Evolutionary conservation across 2,113 vertebrate genomes (phyloP).

Genomic region (Atractosteus spatula): DNA sequence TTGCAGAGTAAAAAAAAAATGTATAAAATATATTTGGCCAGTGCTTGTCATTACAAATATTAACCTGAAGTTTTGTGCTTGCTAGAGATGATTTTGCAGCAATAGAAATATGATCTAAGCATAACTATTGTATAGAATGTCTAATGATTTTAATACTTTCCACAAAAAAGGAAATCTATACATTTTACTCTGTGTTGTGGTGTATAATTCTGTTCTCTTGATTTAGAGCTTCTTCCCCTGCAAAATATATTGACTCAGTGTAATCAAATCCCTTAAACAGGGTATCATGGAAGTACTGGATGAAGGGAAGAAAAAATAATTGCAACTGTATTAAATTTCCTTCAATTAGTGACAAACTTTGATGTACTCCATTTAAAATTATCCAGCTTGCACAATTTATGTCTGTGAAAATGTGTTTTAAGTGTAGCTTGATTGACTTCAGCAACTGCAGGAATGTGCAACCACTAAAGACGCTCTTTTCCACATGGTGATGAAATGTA

Average conservation of each 20-base stretch:
- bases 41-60: too few relatives aligned
- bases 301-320: conserved; percentile 14
- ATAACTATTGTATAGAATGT: too few relatives aligned
- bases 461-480: conserved; percentile 30
- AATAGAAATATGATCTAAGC: too few relatives aligned
- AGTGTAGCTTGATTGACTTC: conserved; percentile 13
- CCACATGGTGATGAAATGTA: conserved; percentile 27
- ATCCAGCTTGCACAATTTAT: conserved; percentile 17
- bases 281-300: conserved; percentile 18
- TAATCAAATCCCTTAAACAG: conserved; percentile 36
- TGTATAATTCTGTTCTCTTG: conserved; percentile 37
- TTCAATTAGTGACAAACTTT: conserved; percentile 28
- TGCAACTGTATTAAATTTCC: conserved; percentile 30
- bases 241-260: conserved; percentile 17
- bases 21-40: too few relatives aligned
- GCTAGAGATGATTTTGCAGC: too few relatives aligned
- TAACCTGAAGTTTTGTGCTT: too few relatives aligned
- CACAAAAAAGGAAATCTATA: conserved; percentile 38
- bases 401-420: conserved; percentile 14
- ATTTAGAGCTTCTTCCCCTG: conserved; percentile 37
- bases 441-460: conserved; percentile 22
- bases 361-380: conserved; percentile 28
- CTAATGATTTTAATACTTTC: neutral
- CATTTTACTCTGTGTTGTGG: conserved; percentile 30
- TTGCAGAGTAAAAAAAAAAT: too few relatives aligned